A percentile compares a stretch with the other conserved stretches of the same genome.
Evolutionary conservation across 1,140 invertebrate species (phyloP).

Genomic region (Cheumatopsyche charites): DNA sequence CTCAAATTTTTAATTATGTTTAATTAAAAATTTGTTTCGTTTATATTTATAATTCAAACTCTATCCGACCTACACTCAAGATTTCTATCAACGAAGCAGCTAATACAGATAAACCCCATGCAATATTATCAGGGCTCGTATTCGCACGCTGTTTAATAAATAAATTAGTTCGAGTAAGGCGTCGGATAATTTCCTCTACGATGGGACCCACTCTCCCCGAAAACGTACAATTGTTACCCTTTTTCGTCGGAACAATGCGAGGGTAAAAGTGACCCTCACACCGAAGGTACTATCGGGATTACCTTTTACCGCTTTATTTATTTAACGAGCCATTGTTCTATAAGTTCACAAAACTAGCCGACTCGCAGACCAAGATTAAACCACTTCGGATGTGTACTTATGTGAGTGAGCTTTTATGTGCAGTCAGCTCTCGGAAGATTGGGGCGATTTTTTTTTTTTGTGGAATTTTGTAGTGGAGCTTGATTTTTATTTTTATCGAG

Average conservation of each 20-base stretch:
- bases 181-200: constrained; percentile 18
- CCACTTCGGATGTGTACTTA: neutral
- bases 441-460: too few relatives aligned
- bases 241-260: constrained; percentile 21
- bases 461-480: too few relatives aligned
- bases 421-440: too few relatives aligned
- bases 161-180: constrained; percentile 2
- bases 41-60: too few relatives aligned
- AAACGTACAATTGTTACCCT: constrained; percentile 22
- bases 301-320: constrained; percentile 27
- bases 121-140: neutral
- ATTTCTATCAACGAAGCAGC: too few relatives aligned
- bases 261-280: neutral
- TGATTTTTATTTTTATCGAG: too few relatives aligned
- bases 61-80: too few relatives aligned
- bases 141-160: constrained; percentile 12
- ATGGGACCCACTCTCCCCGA: neutral
- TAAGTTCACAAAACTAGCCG: constrained; percentile 23
- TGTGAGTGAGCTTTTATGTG: too few relatives aligned
- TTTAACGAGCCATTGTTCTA: constrained; percentile 25
- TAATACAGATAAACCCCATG: too few relatives aligned
- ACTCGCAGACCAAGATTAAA: constrained; percentile 21
- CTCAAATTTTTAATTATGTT: neutral
- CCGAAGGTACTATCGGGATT: neutral
- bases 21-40: neutral